Percentiles rank a stretch among this genome's conserved stretches.
phyloP scores from a whole-genome alignment of 2,113 vertebrate species.

The Neotragus moschatus region DNA sequence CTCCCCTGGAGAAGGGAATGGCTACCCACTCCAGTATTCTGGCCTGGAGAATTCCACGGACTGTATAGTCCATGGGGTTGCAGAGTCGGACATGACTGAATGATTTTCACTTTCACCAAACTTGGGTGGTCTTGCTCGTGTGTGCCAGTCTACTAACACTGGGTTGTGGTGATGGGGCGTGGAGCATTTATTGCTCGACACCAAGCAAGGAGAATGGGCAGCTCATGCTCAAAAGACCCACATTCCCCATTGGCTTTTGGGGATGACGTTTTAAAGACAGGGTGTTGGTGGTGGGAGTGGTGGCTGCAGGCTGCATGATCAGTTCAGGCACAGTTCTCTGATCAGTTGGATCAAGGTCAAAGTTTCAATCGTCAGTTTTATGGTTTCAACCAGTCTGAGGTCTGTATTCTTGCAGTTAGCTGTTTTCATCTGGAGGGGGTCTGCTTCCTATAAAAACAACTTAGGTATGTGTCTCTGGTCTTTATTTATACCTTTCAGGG shows the following conservation, averaged over 20 bases:
- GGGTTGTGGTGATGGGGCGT: not conserved
- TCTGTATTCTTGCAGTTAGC: not conserved
- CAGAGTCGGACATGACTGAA: not conserved
- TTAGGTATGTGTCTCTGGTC: not conserved
- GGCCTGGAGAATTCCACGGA: not conserved
- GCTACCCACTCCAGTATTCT: not conserved
- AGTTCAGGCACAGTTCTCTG: not conserved
- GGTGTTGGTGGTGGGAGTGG: not conserved
- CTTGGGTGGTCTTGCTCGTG: not conserved
- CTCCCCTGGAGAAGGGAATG: not conserved
- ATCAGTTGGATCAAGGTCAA: not conserved
- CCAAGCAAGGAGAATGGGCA: not conserved
- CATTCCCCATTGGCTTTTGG: not conserved
- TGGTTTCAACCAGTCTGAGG: not conserved
- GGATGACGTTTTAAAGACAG: not conserved
- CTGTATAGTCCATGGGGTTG: not conserved
- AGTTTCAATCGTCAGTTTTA: not conserved
- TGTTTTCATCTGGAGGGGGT: not conserved
- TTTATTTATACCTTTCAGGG: not conserved
- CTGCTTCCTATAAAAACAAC: not conserved
- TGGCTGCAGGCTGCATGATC: not conserved
- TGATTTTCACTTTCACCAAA: not conserved
- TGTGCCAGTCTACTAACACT: not conserved
- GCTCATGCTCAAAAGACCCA: not conserved
- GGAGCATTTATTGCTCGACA: rapidly evolving